Evolutionary conservation across 2,797 vertebrate genomes (phyloP), one percentile per base, ranked within the genome.

Genomic region (Notolepis coatsorum): DNA sequence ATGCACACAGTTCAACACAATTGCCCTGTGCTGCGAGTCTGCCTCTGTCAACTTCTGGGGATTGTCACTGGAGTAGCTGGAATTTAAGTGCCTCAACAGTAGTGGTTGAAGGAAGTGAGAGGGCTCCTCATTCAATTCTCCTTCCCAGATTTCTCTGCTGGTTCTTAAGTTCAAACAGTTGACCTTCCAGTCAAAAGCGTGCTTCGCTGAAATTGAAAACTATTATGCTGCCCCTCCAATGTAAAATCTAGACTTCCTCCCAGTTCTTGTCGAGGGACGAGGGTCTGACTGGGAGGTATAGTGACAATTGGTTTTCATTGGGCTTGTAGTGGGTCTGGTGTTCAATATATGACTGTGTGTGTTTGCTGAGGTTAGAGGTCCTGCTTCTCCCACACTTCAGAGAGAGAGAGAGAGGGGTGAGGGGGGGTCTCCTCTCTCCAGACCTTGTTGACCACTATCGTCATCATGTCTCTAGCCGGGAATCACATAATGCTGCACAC

Each of bases 371-470:
- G 71, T 77, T 31, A 73, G 3, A 68, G 61, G 56, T 79, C 65
- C 37, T 28, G 57, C 31, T 68, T 80, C 56, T 79, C 81, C 71
- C 76, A 77, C 54, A 74, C 15, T 18, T 65, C 49, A 50, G 21
- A 64, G 13, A 38, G 25, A 15, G n/a, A 24, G 7, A 23, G 18
- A 21, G 41, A 43, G 21, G 17, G 0, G 50, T 49, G 18, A 21
- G 41, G 21, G 21, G 17, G 0, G 50, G 46, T 63, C 61, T 53
- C 10, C 61, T 61, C 20, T 45, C n/a, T 50, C 31, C 21, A 38
- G 7, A 28, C 18, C 10, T 77, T 27, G 13, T 53, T 69, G 17
- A 65, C 51, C 39, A 68, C 47, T 13, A n/a, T 10, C 15, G 12
- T 47, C 62, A 68, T 74, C 5, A 61, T 65, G 61, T 52, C 25